A percentile compares a stretch with the other conserved stretches of the same genome.
These are phyloP conservation scores for Morbakka virulenta DNA, from an alignment of 30 jellyfish, hydroid and myxozoan genomes.

Conservation along the genomic window DNA sequence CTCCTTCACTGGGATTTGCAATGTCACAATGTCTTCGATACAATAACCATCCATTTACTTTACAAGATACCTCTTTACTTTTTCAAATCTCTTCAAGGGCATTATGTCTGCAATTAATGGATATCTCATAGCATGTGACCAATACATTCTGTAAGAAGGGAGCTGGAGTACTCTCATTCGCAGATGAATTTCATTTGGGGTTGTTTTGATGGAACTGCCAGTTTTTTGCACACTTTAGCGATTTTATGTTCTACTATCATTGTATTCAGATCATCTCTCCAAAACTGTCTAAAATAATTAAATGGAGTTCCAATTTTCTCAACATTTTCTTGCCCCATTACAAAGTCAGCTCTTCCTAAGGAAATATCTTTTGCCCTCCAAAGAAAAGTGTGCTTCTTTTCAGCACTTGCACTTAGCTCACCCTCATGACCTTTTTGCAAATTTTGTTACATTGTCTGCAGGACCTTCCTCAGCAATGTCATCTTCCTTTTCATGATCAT, in stretches of 20 bases:
- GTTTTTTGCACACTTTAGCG: slow-evolving; percentile 40
- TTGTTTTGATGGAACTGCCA: slow-evolving; percentile 30
- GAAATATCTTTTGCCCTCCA: slow-evolving; percentile 31
- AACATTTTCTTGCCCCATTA: too few species aligned
- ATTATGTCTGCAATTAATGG: slow-evolving; percentile 58
- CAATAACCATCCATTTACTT: slow-evolving; percentile 72
- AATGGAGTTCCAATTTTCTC: slow-evolving; percentile 2
- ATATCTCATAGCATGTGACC: slow-evolving; percentile 51
- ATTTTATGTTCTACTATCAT: slow-evolving; percentile 31
- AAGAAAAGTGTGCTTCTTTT: slow-evolving; percentile 4
- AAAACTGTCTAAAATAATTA: slow-evolving; percentile 13
- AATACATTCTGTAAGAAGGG: slow-evolving; percentile 47
- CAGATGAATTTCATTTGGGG: slow-evolving; percentile 42
- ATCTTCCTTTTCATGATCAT: background rate
- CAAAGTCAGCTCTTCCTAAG: too few species aligned
- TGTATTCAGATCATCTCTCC: slow-evolving; percentile 33
- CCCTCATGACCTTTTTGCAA: too few species aligned
- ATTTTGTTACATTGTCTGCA: background rate
- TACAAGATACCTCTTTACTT: slow-evolving; percentile 14
- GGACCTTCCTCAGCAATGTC: background rate
- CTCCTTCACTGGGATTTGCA: background rate
- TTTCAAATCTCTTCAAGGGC: slow-evolving; percentile 50
- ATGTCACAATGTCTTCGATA: slow-evolving; percentile 63
- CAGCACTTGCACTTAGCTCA: background rate
- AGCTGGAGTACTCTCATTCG: slow-evolving; percentile 44